Base-by-base conservation (phyloP, 23 tunicate species). In the Styela plicata region DNA sequence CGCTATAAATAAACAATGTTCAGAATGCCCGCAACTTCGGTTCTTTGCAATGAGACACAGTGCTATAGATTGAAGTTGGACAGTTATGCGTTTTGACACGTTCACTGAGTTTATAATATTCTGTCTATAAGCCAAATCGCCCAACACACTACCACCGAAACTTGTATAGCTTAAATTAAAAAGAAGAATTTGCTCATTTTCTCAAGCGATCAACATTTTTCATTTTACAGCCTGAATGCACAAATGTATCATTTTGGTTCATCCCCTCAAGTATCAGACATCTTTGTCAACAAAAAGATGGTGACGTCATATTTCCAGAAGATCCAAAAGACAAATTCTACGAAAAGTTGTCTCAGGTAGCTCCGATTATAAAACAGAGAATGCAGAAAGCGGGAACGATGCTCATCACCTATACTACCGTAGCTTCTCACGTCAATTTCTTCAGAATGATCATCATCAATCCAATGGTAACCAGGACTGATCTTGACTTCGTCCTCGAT, bases 241-340 rank as follows among this genome's bases (percentile, higher is more conserved):
- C 97, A 34, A 92, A 92, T 63, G 92, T 92, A 10, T 80, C 89
- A 10, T 92, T 92, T 67, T 92, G 97, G 97, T 92, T 34, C 34
- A 67, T 92, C 25, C 91, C 97, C 2, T 89, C 91, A 24, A 87
- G 86, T 69, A 5, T 92, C 68, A 37, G 89, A 27, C 82, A 83
- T 23, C 19, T 27, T 27, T 67, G 71, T 28, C 30, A 27, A 18
- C 31, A 1, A 25, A 67, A 67, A 67, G 71, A 67, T 16, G 71
- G 71, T 22, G 71, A 67, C 30, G 30, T 67, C 16, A 67, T 67
- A 27, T 28, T 67, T 25, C 71, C 71, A 0, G 1, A 36, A 63
- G 69, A 81, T 0, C 86, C 75, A 37, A 34, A 74, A 29, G 68
- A 82, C 29, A 79, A 85, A 2, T 85, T 74, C 44, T 76, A 68